Evolutionary conservation across 2,113 vertebrate species (phyloP).

Genomic region (Barbus barbus): DNA sequence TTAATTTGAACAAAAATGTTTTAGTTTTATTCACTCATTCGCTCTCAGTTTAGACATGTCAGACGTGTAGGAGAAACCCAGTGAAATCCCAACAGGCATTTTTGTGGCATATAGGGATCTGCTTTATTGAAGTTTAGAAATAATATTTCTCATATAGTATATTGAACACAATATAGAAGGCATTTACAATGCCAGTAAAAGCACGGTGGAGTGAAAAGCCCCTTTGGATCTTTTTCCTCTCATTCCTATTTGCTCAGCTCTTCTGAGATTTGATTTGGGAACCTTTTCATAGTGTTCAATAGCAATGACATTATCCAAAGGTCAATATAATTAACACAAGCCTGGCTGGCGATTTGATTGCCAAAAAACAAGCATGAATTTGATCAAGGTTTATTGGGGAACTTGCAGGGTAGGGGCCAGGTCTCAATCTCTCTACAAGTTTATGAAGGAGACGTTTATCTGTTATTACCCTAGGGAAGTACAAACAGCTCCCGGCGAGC

Average conservation of each 20-base stretch:
- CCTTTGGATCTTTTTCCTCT: constrained; percentile 28
- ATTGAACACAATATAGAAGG: neutral
- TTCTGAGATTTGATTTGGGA: constrained; percentile 47
- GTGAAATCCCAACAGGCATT: neutral
- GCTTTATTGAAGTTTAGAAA: neutral
- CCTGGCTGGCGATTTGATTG: constrained; percentile 52
- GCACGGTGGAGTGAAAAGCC: constrained; percentile 26
- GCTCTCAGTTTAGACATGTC: neutral
- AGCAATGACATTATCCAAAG: constrained; percentile 59
- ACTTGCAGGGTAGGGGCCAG: constrained; percentile 17
- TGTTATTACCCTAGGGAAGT: constrained; percentile 21
- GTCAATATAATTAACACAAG: constrained; percentile 58
- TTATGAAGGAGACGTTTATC: constrained; percentile 40
- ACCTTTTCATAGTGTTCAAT: constrained; percentile 57
- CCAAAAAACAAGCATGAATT: constrained; percentile 52
- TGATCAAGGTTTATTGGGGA: constrained; percentile 47
- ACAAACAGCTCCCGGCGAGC: constrained; percentile 25
- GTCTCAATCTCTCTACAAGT: constrained; percentile 36
- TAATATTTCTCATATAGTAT: neutral
- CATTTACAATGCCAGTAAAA: constrained; percentile 5
- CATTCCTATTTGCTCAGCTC: constrained; percentile 37
- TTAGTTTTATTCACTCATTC: neutral
- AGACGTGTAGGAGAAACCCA: neutral
- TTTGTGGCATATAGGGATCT: neutral
- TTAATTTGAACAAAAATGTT: neutral